Evolutionary conservation across 2,888 invertebrate species (phyloP), one percentile per base, ranked within the genome.

Genomic region (Netelia melanura): DNA sequence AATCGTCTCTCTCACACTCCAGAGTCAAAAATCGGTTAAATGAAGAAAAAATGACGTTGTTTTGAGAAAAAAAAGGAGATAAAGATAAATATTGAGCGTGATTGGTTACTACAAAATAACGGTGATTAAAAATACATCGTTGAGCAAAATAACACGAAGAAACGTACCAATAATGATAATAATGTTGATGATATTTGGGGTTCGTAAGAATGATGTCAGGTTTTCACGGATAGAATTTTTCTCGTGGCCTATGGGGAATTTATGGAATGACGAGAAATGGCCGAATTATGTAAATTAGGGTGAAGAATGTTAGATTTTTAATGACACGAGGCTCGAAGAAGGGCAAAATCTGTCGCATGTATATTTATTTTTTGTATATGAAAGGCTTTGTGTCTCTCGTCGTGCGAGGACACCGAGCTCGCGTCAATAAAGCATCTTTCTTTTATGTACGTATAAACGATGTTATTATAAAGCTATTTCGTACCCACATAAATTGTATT

Each of bases 301-400:
- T 44, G 21, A 56, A 38, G 67, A 67, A 70, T 48, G 43, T 68
- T 74, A 70, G 81, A 84, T 84, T 70, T 74, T 64, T 81, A 74
- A 74, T 52, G 54, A 78, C 58, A 74, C 44, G 78, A 52, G 65
- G 71, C 44, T 71, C 10, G 65, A 54, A 64, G 30, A 48, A 71
- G 68, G 71, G 43, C 79, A 77, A 75, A 77, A 84, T 87, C 64
- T 86, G 71, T 86, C 75, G 84, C 78, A 78, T 89, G 86, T 87
- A 86, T 86, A 88, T 89, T 89, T 89, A 87, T 89, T 89, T 89
- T 89, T 86, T 88, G 83, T 88, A 89, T 87, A 83, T 86, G 84
- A 52, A 86, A 76, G 23, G 23, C 30, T 68, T 44, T 71, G n/a
- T 64, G 76, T 54, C 56, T 52, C 72, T 74, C 61, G 74, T 77